A percentile compares a stretch with the other conserved stretches of the same genome.
Conservation (phyloP, 2,113 vertebrate genomes). For the Pituophis catenifer region DNA sequence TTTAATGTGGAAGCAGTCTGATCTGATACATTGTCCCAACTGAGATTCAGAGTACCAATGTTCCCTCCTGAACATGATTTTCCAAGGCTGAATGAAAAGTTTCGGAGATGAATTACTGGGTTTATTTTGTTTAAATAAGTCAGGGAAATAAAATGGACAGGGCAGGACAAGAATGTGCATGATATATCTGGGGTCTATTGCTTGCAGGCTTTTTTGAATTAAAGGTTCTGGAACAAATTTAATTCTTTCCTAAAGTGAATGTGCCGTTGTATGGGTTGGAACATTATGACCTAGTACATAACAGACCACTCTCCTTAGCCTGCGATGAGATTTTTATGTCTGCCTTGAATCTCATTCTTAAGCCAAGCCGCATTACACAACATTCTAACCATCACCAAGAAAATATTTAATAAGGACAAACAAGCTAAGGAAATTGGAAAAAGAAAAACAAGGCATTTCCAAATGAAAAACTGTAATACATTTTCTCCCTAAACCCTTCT, state of each 20-base stretch:
- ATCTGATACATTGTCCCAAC: neutral
- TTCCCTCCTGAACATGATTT: neutral
- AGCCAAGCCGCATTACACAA: constrained; percentile 26
- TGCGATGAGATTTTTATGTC: constrained; percentile 19
- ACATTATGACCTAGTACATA: neutral
- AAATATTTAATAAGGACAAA: constrained; percentile 5
- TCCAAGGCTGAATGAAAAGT: neutral
- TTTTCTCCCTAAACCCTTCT: neutral
- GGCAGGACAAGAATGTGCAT: neutral
- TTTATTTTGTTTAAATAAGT: neutral
- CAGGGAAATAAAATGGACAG: neutral
- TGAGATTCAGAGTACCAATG: neutral
- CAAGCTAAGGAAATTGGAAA: constrained; percentile 9
- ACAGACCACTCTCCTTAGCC: neutral
- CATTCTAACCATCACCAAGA: constrained; percentile 8
- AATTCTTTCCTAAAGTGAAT: constrained; percentile 14
- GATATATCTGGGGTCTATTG: neutral
- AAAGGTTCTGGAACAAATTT: neutral
- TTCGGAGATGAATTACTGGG: neutral
- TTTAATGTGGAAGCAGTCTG: neutral
- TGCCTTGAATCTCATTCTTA: constrained; percentile 10
- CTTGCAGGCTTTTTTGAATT: neutral
- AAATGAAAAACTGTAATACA: neutral
- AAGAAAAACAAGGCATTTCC: constrained; percentile 12
- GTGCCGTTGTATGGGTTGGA: neutral